phyloP scores from a whole-genome alignment of 2,888 invertebrate species.

The Xestia c-nigrum region DNA sequence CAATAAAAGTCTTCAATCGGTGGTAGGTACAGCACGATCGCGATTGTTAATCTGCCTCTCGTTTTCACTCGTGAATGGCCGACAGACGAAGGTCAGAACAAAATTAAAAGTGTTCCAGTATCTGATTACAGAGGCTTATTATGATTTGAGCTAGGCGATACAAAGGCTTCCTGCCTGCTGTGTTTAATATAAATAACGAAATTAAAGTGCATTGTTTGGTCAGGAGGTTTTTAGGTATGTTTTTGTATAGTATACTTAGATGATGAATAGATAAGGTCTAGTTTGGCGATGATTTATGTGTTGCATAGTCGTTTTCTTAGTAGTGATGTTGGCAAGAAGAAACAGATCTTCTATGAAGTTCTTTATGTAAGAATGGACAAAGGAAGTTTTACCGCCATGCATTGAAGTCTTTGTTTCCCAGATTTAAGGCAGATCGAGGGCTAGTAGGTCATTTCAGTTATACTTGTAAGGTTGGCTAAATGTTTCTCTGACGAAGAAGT shows the following conservation, averaged over 20 bases:
- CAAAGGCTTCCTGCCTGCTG: constrained; percentile 80
- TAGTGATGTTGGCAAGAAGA: constrained; percentile 11
- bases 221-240: constrained; percentile 53
- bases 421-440: too few relatives aligned
- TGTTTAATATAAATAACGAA: constrained; percentile 70
- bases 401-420: neutral
- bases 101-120: constrained; percentile 90
- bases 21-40: constrained; percentile 82
- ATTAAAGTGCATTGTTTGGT: constrained; percentile 67
- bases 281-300: constrained; percentile 35
- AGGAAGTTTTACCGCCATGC: neutral
- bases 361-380: neutral
- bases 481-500: neutral
- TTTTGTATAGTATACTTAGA: constrained; percentile 50
- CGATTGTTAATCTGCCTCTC: constrained; percentile 88
- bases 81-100: constrained; percentile 86
- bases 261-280: constrained; percentile 52
- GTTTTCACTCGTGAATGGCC: constrained; percentile 88
- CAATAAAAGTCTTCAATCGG: constrained; percentile 79
- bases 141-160: constrained; percentile 77
- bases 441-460: too few relatives aligned
- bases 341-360: neutral
- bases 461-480: neutral
- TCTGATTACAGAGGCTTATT: constrained; percentile 88
- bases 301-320: constrained; percentile 23